Conservation (phyloP, 2,113 vertebrate genomes). For the Cygnus atratus region DNA sequence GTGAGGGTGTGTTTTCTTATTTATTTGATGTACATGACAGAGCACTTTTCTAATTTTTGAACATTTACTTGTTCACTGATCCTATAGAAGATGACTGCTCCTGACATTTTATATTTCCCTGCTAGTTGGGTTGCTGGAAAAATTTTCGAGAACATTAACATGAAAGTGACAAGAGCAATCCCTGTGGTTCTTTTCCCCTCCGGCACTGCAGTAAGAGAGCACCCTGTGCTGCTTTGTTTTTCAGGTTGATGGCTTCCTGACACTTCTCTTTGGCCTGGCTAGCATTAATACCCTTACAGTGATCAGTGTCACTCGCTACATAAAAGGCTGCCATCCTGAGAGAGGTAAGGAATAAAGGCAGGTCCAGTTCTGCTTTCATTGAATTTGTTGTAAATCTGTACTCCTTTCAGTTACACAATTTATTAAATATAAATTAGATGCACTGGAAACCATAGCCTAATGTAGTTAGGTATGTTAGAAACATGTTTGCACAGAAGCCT, state of each 20-base stretch:
- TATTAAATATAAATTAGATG: neutral
- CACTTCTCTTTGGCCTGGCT: conserved; percentile 86
- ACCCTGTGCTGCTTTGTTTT: conserved; percentile 29
- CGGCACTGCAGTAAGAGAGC: neutral
- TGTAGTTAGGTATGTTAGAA: neutral
- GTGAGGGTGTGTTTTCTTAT: neutral
- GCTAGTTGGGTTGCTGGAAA: neutral
- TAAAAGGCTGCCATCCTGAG: conserved; percentile 84
- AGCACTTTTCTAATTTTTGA: conserved; percentile 1
- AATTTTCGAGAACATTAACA: neutral
- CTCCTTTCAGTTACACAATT: neutral
- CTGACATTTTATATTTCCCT: conserved; percentile 29
- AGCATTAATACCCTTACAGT: conserved; percentile 91
- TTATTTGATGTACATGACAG: neutral
- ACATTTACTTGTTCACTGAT: conserved; percentile 37
- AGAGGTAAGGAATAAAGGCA: conserved; percentile 76
- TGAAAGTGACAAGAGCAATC: neutral
- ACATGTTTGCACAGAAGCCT: neutral
- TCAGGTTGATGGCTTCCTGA: conserved; percentile 89
- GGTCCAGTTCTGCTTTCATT: neutral
- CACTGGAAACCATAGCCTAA: neutral
- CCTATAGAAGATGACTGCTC: conserved; percentile 17
- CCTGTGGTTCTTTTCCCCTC: neutral
- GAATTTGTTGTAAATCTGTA: neutral
- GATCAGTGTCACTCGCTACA: conserved; percentile 88